Evolutionary conservation across 2,113 vertebrate genomes (phyloP).

Genomic region (Indicator indicator): DNA sequence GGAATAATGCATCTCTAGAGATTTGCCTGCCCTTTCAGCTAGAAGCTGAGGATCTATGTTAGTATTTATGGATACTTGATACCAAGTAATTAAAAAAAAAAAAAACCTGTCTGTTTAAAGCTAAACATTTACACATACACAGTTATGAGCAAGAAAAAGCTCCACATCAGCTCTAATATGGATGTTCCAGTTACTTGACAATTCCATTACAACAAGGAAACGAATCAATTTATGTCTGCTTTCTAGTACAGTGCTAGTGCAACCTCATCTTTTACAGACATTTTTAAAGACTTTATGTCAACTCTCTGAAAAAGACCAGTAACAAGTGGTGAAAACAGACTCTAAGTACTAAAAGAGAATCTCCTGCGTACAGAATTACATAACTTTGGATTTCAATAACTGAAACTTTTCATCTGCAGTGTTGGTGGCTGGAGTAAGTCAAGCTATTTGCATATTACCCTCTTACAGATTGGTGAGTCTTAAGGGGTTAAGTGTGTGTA

Average conservation of each 20-base stretch:
- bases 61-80: background rate
- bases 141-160: background rate
- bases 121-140: background rate
- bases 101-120: background rate
- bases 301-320: background rate
- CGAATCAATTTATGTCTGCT: background rate
- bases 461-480: background rate
- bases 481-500: background rate
- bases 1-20: background rate
- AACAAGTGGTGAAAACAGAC: background rate
- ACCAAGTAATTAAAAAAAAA: background rate
- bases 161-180: background rate
- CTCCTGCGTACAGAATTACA: background rate
- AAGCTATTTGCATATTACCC: background rate
- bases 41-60: background rate
- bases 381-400: background rate
- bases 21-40: background rate
- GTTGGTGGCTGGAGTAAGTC: background rate
- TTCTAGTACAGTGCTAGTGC: background rate
- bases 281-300: conserved; percentile 17
- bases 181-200: background rate
- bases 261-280: background rate
- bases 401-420: background rate
- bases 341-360: background rate
- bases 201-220: conserved; percentile 1